phyloP scores from a whole-genome alignment of 2,888 invertebrate species.

The Drosophila paracracens region DNA sequence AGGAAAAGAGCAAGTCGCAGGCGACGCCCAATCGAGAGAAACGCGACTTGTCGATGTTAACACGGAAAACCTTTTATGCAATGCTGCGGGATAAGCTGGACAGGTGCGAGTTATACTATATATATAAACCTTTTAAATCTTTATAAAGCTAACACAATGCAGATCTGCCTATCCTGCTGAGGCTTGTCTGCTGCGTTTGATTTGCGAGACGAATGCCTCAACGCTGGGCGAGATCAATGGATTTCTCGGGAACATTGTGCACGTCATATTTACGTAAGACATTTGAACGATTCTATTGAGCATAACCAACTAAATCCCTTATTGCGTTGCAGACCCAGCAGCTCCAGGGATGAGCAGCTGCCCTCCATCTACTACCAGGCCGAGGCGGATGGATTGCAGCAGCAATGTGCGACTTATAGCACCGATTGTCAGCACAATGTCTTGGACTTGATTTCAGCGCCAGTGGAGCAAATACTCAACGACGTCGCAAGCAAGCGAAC shows the following conservation, averaged over 20 bases:
- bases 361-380: slow-evolving; percentile 78
- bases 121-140: neutral
- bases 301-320: neutral
- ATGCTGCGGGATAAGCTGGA: slow-evolving; percentile 80
- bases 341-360: slow-evolving; percentile 76
- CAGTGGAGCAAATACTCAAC: slow-evolving; percentile 76
- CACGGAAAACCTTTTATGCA: slow-evolving; percentile 77
- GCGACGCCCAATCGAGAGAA: slow-evolving; percentile 36
- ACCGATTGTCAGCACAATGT: slow-evolving; percentile 71
- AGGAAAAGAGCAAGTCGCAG: neutral
- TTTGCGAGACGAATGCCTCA: slow-evolving; percentile 88
- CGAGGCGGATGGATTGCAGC: slow-evolving; percentile 74
- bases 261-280: slow-evolving; percentile 89
- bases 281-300: neutral
- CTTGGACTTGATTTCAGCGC: slow-evolving; percentile 79
- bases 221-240: slow-evolving; percentile 86
- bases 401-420: slow-evolving; percentile 62
- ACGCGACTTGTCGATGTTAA: slow-evolving; percentile 67
- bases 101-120: slow-evolving; percentile 52
- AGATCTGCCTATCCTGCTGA: slow-evolving; percentile 86
- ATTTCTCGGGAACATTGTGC: slow-evolving; percentile 88
- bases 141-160: neutral
- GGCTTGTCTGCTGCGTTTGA: slow-evolving; percentile 88
- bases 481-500: slow-evolving; percentile 41
- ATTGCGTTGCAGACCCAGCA: slow-evolving; percentile 70